phyloP scores from a whole-genome alignment of 1,140 invertebrate genomes.

The Ceratina calcarata region DNA sequence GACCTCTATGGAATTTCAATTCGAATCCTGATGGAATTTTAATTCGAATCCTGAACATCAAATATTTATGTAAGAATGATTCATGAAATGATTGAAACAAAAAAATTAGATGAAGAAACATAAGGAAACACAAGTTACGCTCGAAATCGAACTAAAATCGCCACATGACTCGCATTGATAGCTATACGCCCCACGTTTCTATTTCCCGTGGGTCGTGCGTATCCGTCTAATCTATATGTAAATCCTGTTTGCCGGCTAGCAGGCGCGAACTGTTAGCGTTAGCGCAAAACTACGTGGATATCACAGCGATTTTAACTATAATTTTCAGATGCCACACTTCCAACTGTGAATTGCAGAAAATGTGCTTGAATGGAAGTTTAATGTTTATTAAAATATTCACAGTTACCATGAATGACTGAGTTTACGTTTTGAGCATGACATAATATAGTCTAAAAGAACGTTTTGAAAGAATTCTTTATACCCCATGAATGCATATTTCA shows the following conservation, averaged over 20 bases:
- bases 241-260: conserved; percentile 51
- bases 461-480: too few relatives aligned
- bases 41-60: too few relatives aligned
- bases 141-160: conserved; percentile 70
- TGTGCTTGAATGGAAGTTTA: not conserved
- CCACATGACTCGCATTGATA: conserved; percentile 63
- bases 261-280: not conserved
- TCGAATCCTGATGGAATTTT: too few relatives aligned
- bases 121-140: not conserved
- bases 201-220: conserved; percentile 48
- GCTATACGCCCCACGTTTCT: conserved; percentile 52
- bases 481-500: too few relatives aligned
- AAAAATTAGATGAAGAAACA: too few relatives aligned
- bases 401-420: too few relatives aligned
- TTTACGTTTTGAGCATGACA: too few relatives aligned
- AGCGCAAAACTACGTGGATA: conserved; percentile 5
- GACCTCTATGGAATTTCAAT: too few relatives aligned
- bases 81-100: too few relatives aligned
- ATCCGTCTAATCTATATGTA: conserved; percentile 70
- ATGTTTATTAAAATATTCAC: not conserved
- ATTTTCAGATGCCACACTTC: not conserved
- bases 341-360: not conserved
- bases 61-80: too few relatives aligned
- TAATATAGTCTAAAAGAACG: too few relatives aligned
- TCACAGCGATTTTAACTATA: conserved; percentile 13